Evolutionary conservation across 2,113 vertebrate genomes (phyloP), one percentile per base, ranked within the genome.

Genomic region (Leuciscus idus): DNA sequence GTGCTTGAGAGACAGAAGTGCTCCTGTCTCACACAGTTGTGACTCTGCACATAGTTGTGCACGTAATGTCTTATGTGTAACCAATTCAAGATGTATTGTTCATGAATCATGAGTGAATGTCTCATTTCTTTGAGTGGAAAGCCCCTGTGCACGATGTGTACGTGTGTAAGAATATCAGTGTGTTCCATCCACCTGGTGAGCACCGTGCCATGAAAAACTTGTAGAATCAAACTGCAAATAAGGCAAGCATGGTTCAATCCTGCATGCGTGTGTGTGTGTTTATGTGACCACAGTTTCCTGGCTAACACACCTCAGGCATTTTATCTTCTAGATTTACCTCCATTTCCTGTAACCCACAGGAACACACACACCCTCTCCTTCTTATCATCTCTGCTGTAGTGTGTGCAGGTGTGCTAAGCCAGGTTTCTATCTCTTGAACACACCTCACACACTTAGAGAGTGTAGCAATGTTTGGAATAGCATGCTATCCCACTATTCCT

Each of bases 321-420:
- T 84, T 73, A 73, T 57, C 81, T 83, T 73, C 66, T 12, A 83
- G 66, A 83, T 84, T 61, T 80, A 80, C 55, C 55, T 80, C 77
- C 23, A 28, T 80, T 84, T 84, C 81, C 68, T 84, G 30, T 84
- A 57, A 84, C 68, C 68, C 68, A 73, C 82, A 84, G 59, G 82
- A 73, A 57, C 68, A 73, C 33, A 15, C 36, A 81, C 68, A 59
- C 48, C 55, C 21, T 43, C 77, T 17, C 11, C 57, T 80, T n/a
- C 81, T 55, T 57, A 39, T 28, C 50, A 39, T 36, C 33, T 33
- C 50, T 73, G 68, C 66, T 57, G 33, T 1, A 43, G 52, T 43
- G 33, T 12, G 9, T 81, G 36, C 82, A 73, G 82, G 68, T 73
- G 68, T 43, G 66, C n/a, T 59, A 59, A 73, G 68, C 66, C 50